Evolutionary conservation across 2,888 invertebrate genomes (phyloP).

Genomic region (Myopa testacea): DNA sequence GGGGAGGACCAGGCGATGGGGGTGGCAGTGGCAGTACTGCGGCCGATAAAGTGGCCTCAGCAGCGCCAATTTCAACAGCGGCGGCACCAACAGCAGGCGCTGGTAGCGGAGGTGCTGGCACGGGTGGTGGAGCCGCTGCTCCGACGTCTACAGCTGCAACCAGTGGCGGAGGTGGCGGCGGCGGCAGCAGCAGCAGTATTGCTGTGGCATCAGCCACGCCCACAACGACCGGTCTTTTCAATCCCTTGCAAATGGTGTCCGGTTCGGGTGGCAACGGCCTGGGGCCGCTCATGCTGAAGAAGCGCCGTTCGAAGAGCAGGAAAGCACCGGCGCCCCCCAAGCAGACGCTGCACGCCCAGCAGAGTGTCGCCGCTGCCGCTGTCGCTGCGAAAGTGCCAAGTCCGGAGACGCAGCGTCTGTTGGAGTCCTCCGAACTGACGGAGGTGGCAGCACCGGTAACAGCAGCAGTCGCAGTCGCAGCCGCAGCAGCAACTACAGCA

Average conservation of each 20-base stretch:
- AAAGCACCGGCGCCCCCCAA: conserved; percentile 72
- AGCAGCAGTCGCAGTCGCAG: conserved; percentile 47
- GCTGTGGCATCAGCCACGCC: conserved; percentile 58
- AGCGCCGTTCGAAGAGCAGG: conserved; percentile 74
- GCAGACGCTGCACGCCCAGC: conserved; percentile 58
- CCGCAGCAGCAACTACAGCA: conserved; percentile 43
- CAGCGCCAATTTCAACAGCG: conserved; percentile 47
- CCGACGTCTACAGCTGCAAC: conserved; percentile 49
- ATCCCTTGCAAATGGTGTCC: conserved; percentile 62
- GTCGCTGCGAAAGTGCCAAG: conserved; percentile 49
- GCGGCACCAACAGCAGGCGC: conserved; percentile 37
- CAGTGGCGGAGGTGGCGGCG: conserved; percentile 39
- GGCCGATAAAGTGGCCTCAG: conserved; percentile 58
- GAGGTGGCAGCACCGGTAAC: conserved; percentile 44
- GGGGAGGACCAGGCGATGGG: conserved; percentile 49
- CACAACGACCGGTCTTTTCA: conserved; percentile 61
- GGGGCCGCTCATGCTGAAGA: conserved; percentile 70
- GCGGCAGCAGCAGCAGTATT: conserved; percentile 48
- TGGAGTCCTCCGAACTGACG: conserved; percentile 59
- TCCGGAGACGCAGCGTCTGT: conserved; percentile 60
- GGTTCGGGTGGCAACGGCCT: conserved; percentile 68
- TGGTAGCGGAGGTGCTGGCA: conserved; percentile 47
- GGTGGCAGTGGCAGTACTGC: conserved; percentile 48
- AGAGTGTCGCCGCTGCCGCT: conserved; percentile 45
- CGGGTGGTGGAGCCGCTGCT: conserved; percentile 49